Evolutionary conservation across 2,888 invertebrate genomes (phyloP).

Genomic region (Drosophila anomalata): DNA sequence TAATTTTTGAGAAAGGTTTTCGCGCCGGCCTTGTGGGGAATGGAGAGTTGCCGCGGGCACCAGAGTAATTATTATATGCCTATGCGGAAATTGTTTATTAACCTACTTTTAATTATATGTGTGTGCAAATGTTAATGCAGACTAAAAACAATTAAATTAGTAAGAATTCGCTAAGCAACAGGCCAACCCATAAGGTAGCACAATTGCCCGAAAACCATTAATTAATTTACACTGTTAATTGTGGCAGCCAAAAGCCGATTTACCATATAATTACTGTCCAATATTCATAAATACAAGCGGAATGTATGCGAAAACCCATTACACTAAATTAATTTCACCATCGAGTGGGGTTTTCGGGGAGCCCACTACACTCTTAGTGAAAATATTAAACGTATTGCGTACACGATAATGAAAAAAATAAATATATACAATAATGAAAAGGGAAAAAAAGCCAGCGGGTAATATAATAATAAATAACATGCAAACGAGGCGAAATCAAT

Average conservation of each 20-base stretch:
- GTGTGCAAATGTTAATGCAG: too few relatives aligned
- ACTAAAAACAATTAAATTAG: neutral
- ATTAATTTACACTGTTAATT: slow-evolving; percentile 53
- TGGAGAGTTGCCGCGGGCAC: slow-evolving; percentile 17
- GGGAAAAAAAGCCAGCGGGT: slow-evolving; percentile 25
- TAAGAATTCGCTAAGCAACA: neutral
- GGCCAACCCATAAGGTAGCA: slow-evolving; percentile 1
- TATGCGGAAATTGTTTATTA: slow-evolving; percentile 4
- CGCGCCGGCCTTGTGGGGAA: slow-evolving; percentile 24
- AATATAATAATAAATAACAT: slow-evolving; percentile 69
- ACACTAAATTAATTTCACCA: slow-evolving; percentile 64
- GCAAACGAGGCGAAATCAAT: slow-evolving; percentile 70
- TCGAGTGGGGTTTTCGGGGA: slow-evolving; percentile 3
- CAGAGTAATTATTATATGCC: slow-evolving; percentile 5
- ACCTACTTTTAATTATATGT: neutral
- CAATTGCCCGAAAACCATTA: slow-evolving; percentile 33
- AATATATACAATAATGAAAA: slow-evolving; percentile 8
- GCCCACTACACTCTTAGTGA: slow-evolving; percentile 18
- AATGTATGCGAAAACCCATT: slow-evolving; percentile 49
- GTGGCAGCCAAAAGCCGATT: slow-evolving; percentile 54
- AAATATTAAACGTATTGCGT: slow-evolving; percentile 43
- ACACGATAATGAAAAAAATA: slow-evolving; percentile 3
- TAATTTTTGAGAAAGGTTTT: slow-evolving; percentile 71
- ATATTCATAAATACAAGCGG: slow-evolving; percentile 48
- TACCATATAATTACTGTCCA: slow-evolving; percentile 58